Conservation (phyloP, 2,113 vertebrate species). For the Oncorhynchus mykiss region DNA sequence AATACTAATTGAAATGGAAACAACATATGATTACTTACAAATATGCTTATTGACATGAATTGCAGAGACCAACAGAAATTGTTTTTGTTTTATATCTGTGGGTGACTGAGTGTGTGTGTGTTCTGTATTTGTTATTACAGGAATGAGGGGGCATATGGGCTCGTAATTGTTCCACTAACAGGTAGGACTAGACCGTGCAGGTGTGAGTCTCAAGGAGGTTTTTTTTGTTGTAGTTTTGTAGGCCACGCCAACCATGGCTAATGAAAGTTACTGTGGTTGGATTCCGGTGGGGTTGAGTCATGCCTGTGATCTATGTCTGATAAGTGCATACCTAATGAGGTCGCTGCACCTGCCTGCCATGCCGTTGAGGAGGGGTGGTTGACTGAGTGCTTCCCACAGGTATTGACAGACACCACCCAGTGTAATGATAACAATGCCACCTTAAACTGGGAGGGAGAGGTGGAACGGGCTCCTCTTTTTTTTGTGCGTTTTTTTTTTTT, state of each 20-base stretch:
- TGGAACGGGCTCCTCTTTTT: conserved; percentile 41
- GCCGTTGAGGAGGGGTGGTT: conserved; percentile 54
- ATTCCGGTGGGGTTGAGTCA: conserved; percentile 96
- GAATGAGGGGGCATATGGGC: background rate
- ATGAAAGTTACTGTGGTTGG: conserved; percentile 93
- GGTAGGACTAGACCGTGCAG: conserved; percentile 38
- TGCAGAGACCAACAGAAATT: too few species aligned
- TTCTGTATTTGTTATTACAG: background rate
- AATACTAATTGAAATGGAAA: background rate
- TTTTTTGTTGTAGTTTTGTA: conserved; percentile 57
- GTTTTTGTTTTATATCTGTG: too few species aligned
- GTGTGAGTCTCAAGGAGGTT: conserved; percentile 39
- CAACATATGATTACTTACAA: background rate
- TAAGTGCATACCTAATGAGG: conserved; percentile 99
- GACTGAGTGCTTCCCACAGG: conserved; percentile 89
- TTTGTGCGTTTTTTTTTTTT: background rate
- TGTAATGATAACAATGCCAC: conserved; percentile 94
- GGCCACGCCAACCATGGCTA: conserved; percentile 72
- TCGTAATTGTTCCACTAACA: background rate
- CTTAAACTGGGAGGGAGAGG: conserved; percentile 63
- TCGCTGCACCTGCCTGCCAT: conserved; percentile 78
- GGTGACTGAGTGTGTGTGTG: background rate
- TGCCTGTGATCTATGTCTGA: conserved; percentile 98
- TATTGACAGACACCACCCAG: conserved; percentile 95
- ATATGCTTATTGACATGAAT: background rate